Evolutionary conservation across 1,140 invertebrate genomes (phyloP).

Genomic region (Drosophila equinoxialis): DNA sequence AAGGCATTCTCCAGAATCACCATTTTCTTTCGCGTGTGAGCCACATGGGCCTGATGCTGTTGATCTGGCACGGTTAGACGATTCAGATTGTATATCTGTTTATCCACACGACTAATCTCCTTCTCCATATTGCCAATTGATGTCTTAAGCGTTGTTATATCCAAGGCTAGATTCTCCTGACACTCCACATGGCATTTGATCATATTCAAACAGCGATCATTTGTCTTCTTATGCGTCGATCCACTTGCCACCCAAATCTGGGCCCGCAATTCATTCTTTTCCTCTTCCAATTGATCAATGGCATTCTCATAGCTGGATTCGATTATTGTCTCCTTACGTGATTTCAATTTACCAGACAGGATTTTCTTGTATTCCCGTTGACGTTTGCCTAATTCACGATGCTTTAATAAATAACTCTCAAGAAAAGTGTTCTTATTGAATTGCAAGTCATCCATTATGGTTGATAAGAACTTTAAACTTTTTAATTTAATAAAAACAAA

Average conservation of each 20-base stretch:
- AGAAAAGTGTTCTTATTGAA: slow-evolving; percentile 65
- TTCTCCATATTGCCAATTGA: slow-evolving; percentile 68
- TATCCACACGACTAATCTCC: slow-evolving; percentile 63
- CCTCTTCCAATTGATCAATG: slow-evolving; percentile 68
- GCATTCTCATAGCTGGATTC: slow-evolving; percentile 73
- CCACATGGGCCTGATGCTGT: slow-evolving; percentile 60
- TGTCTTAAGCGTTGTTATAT: slow-evolving; percentile 60
- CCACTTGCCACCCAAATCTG: slow-evolving; percentile 79
- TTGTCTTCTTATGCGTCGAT: slow-evolving; percentile 48
- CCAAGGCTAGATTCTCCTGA: slow-evolving; percentile 63
- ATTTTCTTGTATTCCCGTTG: slow-evolving; percentile 80
- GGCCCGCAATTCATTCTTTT: slow-evolving; percentile 72
- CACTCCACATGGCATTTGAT: slow-evolving; percentile 72
- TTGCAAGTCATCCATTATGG: slow-evolving; percentile 49
- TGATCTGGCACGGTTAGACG: slow-evolving; percentile 62
- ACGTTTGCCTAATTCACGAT: slow-evolving; percentile 69
- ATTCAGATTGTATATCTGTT: slow-evolving; percentile 68
- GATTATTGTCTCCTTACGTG: slow-evolving; percentile 74
- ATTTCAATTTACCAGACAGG: slow-evolving; percentile 61
- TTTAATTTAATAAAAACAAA: background rate
- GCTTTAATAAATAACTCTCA: slow-evolving; percentile 65
- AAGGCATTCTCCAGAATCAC: slow-evolving; percentile 67
- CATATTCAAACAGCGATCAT: slow-evolving; percentile 43
- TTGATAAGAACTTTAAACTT: slow-evolving; percentile 8
- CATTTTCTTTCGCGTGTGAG: slow-evolving; percentile 53